Conservation (phyloP, 92 coral and sea anemone species). For the Palythoa grandiflora region DNA sequence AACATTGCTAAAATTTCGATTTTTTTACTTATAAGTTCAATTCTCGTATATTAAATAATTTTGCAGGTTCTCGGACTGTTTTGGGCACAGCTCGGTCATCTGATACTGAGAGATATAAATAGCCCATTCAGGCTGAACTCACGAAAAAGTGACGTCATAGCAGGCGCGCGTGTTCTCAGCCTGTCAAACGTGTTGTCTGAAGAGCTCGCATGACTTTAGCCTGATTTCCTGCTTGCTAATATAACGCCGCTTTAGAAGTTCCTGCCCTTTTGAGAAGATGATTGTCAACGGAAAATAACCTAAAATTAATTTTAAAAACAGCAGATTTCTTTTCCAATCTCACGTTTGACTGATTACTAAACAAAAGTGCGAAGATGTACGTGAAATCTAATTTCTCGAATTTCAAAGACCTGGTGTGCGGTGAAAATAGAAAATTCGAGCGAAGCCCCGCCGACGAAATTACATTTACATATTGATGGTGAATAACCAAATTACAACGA, state of each 20-base stretch:
- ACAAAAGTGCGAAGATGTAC: slow-evolving; percentile 5
- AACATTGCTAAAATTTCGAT: not conserved
- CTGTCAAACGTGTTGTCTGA: slow-evolving; percentile 46
- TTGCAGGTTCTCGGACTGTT: not conserved
- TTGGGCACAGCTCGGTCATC: not conserved
- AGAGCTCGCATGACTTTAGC: slow-evolving; percentile 45
- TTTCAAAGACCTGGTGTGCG: slow-evolving; percentile 13
- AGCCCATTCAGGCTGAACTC: slow-evolving; percentile 47
- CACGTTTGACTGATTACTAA: slow-evolving; percentile 19
- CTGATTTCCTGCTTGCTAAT: slow-evolving; percentile 50
- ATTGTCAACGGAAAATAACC: slow-evolving; percentile 13
- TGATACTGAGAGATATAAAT: slow-evolving; percentile 22
- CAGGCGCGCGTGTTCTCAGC: slow-evolving; percentile 43
- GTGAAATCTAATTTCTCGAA: slow-evolving; percentile 6
- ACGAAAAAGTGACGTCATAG: slow-evolving; percentile 48
- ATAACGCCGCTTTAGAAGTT: slow-evolving; percentile 28
- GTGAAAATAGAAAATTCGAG: slow-evolving; percentile 4
- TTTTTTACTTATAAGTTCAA: not conserved
- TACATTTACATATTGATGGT: slow-evolving; percentile 38
- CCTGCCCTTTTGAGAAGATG: slow-evolving; percentile 46
- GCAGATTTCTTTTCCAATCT: not conserved
- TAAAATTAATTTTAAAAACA: not conserved
- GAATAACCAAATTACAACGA: slow-evolving; percentile 38
- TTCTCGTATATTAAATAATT: not conserved
- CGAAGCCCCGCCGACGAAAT: not conserved